These are phyloP conservation scores for Euplagia quadripunctaria DNA, from an alignment of 2,888 invertebrate species.

Conservation along the genomic window DNA sequence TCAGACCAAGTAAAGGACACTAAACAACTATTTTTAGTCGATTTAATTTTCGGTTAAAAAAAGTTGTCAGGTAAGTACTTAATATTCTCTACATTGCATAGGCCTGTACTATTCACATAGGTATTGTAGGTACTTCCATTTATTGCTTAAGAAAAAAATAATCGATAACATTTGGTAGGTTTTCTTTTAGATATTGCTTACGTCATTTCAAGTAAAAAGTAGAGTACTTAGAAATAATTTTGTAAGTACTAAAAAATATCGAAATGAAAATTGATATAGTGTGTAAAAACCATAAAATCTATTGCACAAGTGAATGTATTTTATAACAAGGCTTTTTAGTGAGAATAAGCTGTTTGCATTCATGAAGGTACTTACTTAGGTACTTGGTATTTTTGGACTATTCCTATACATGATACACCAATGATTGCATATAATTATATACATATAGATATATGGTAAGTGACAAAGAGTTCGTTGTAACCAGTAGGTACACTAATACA, in stretches of 20 bases:
- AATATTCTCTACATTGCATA: neutral
- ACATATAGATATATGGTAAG: neutral
- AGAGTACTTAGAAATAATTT: neutral
- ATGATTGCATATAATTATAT: neutral
- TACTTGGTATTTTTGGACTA: neutral
- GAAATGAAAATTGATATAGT: neutral
- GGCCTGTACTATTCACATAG: neutral
- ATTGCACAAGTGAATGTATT: neutral
- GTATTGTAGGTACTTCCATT: too few relatives aligned
- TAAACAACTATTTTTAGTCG: neutral
- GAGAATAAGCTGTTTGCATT: neutral
- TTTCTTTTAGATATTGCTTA: too few relatives aligned
- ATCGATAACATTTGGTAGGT: too few relatives aligned
- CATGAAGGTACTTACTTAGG: neutral
- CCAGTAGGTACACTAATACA: constrained; percentile 10
- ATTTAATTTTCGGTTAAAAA: neutral
- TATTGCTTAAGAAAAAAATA: too few relatives aligned
- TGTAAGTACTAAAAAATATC: neutral
- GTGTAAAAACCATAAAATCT: neutral
- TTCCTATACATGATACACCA: neutral
- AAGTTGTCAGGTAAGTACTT: neutral
- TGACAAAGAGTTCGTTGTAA: constrained; percentile 40
- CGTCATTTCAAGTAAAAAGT: too few relatives aligned
- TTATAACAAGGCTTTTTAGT: neutral
- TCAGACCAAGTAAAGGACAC: neutral